phyloP scores from a whole-genome alignment of 2,113 vertebrate genomes.

The Mesoclemmys tuberculata region DNA sequence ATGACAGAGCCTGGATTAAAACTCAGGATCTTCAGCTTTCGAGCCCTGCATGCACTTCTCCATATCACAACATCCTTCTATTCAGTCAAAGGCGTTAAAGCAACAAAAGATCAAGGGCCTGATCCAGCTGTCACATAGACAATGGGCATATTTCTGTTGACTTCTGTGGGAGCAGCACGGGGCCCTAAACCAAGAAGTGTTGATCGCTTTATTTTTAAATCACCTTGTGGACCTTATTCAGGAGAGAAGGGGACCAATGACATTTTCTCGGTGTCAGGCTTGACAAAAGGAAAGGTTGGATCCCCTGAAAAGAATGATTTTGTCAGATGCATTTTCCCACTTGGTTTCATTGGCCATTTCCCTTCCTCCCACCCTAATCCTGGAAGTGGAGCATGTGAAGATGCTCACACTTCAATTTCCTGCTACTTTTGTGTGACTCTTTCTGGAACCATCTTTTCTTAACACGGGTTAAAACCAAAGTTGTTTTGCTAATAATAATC shows the following conservation, averaged over 20 bases:
- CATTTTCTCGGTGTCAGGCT: neutral
- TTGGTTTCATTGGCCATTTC: neutral
- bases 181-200: neutral
- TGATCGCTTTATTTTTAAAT: neutral
- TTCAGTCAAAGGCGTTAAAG: neutral
- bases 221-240: neutral
- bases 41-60: neutral
- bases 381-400: neutral
- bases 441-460: slow-evolving; percentile 11
- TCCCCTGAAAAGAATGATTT: neutral
- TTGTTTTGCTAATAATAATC: slow-evolving; percentile 64
- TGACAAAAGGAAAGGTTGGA: neutral
- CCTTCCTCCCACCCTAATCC: neutral
- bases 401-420: slow-evolving; percentile 22
- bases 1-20: neutral
- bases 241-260: neutral
- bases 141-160: neutral
- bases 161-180: neutral
- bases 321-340: neutral
- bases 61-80: neutral
- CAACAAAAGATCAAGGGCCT: neutral
- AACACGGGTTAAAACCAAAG: slow-evolving; percentile 16
- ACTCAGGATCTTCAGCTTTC: neutral
- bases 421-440: neutral
- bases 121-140: neutral